phyloP scores from a whole-genome alignment of 2,113 vertebrate species.

The Periophthalmus modestus region DNA sequence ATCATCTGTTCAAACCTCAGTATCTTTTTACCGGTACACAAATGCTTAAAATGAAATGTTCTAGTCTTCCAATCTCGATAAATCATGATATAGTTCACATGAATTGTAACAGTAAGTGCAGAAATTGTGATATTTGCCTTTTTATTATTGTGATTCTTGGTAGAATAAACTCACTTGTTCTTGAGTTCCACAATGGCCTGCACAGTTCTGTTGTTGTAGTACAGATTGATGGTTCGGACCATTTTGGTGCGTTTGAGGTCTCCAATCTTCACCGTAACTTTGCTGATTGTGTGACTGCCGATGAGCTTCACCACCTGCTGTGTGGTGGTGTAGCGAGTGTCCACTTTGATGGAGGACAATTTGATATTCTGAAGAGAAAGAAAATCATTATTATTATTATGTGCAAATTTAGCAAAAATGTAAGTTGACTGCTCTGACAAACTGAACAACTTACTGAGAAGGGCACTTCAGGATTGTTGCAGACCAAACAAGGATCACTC shows the following conservation, averaged over 20 bases:
- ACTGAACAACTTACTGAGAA: constrained; percentile 88
- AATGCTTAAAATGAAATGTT: too few species aligned
- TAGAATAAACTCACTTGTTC: constrained; percentile 86
- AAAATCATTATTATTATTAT: neutral
- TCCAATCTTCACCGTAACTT: constrained; percentile 97
- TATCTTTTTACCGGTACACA: too few species aligned
- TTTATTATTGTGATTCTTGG: too few species aligned
- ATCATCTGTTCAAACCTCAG: too few species aligned
- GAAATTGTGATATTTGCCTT: too few species aligned
- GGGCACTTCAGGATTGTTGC: constrained; percentile 97
- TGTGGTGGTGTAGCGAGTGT: constrained; percentile 97
- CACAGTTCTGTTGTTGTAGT: constrained; percentile 98
- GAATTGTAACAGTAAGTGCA: too few species aligned
- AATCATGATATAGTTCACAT: too few species aligned
- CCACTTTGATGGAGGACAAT: constrained; percentile 98
- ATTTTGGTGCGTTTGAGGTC: constrained; percentile 98
- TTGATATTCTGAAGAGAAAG: constrained; percentile 88
- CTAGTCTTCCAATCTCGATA: too few species aligned
- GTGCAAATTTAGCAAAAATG: neutral
- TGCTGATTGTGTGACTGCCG: constrained; percentile 98
- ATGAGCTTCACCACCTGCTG: constrained; percentile 99
- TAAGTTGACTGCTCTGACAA: neutral
- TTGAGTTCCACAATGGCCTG: constrained; percentile 98
- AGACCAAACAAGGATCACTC: constrained; percentile 97
- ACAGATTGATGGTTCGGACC: constrained; percentile 96